Evolutionary conservation across 2,888 invertebrate species (phyloP).

Genomic region (Macropis europaea): DNA sequence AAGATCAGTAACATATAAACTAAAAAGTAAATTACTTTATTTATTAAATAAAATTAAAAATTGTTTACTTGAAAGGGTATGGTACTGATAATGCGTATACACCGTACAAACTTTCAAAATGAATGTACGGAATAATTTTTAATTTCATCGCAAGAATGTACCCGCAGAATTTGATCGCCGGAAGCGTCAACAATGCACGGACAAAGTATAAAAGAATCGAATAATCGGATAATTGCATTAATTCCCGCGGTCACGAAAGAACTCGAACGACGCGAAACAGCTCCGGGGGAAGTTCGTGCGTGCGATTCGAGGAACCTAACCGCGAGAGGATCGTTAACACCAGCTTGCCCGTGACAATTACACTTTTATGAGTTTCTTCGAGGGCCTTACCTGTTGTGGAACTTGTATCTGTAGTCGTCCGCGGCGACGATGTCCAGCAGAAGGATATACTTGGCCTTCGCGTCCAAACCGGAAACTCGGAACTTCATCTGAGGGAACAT

Average conservation of each 20-base stretch:
- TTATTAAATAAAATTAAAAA: no score
- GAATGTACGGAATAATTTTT: no score
- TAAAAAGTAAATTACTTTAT: no score
- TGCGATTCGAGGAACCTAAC: conserved; percentile 20
- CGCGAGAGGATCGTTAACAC: conserved; percentile 47
- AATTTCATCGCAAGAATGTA: no score
- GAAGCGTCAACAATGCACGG: neutral
- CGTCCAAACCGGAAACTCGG: conserved; percentile 98
- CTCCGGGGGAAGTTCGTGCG: conserved; percentile 11
- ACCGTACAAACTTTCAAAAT: no score
- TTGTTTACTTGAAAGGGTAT: no score
- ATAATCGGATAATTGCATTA: conserved; percentile 37
- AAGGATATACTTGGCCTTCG: conserved; percentile 99
- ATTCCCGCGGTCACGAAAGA: conserved; percentile 32
- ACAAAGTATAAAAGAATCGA: conserved; percentile 3
- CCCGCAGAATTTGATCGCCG: no score
- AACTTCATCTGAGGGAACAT: conserved; percentile 99
- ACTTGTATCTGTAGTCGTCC: conserved; percentile 99
- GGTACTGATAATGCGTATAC: no score
- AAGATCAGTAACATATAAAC: no score
- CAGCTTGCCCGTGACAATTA: conserved; percentile 32
- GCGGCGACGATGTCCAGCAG: conserved; percentile 99
- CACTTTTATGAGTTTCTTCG: conserved; percentile 26
- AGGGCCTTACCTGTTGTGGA: conserved; percentile 91
- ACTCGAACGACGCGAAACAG: conserved; percentile 16